Evolutionary conservation across 2,113 vertebrate genomes (phyloP).

Genomic region (Craseonycteris thonglongyai): DNA sequence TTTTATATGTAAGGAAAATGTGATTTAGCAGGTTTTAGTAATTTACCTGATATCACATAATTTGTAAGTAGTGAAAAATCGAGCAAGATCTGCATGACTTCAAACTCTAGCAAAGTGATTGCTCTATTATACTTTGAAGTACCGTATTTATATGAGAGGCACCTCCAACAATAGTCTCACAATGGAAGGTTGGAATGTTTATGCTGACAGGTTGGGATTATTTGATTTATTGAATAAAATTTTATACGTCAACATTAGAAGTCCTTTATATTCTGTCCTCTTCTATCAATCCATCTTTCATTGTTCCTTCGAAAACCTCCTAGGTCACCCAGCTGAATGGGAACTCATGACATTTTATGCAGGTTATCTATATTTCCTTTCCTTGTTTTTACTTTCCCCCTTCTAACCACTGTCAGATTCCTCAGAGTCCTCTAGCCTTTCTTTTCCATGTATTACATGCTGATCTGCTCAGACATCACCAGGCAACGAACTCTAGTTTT

Average conservation of each 20-base stretch:
- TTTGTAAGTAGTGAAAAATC: background rate
- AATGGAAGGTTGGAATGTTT: background rate
- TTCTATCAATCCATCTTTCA: background rate
- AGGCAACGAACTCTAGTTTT: background rate
- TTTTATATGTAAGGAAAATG: background rate
- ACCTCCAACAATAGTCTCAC: background rate
- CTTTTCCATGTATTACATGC: background rate
- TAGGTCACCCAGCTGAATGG: no score
- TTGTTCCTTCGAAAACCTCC: background rate
- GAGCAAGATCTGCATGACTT: background rate
- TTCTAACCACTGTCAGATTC: fast-evolving
- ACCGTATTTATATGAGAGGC: background rate
- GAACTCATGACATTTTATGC: background rate
- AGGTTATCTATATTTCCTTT: background rate
- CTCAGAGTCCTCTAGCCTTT: background rate
- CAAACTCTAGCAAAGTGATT: background rate
- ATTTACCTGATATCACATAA: background rate
- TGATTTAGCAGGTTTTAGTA: background rate
- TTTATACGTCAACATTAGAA: background rate
- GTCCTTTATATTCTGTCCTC: background rate
- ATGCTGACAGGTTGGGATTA: background rate
- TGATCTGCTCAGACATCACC: background rate
- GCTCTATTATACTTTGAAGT: background rate
- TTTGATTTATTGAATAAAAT: background rate
- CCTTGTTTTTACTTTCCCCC: background rate